Evolutionary conservation across 2,797 vertebrate genomes (phyloP), one percentile per base, ranked within the genome.

Genomic region (Poecilia picta): DNA sequence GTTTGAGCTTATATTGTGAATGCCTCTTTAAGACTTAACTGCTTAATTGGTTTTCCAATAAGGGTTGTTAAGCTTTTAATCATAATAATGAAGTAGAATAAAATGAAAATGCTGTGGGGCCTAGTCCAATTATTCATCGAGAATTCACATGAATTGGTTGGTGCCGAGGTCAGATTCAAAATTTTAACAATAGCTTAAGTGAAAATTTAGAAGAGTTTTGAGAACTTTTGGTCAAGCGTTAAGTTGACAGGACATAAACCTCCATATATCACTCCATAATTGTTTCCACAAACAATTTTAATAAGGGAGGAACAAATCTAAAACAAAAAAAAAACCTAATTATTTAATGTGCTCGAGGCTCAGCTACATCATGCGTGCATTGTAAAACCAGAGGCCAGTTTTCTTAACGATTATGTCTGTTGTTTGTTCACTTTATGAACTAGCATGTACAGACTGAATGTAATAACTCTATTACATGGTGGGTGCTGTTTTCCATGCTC

Each of bases 341-440:
- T 18, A 8, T 18, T 16, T 62, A 33, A 33, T 33, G 5, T 62
- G 31, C 31, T 6, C 36, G 31, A 36, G 31, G 2, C 62, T 64
- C 16, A 4, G 62, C 16, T 36, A 36, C 31, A 36, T 64, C 15
- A 62, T 33, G 31, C 3, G 31, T 64, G 62, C 31, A 36, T 33
- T 64, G 18, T 36, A 20, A 64, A 36, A 36, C 16, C 59, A 33
- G 59, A 33, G 31, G 8, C 16, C 16, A 20, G 62, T 36, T 36
- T 64, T 64, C 28, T 31, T 36, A 18, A 64, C 8, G 31, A 64
- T 64, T 10, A 64, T 36, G 31, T 64, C 15, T 7, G 3, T 31
- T 64, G 57, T 62, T 64, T 64, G 57, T 62, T 36, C 62, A 64
- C 62, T 64, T 64, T 64, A 64, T 64, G 31, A 64, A 64, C 57